These are phyloP conservation scores for Archips crataeganus DNA, from an alignment of 2,888 invertebrate genomes.

Conservation along the genomic window DNA sequence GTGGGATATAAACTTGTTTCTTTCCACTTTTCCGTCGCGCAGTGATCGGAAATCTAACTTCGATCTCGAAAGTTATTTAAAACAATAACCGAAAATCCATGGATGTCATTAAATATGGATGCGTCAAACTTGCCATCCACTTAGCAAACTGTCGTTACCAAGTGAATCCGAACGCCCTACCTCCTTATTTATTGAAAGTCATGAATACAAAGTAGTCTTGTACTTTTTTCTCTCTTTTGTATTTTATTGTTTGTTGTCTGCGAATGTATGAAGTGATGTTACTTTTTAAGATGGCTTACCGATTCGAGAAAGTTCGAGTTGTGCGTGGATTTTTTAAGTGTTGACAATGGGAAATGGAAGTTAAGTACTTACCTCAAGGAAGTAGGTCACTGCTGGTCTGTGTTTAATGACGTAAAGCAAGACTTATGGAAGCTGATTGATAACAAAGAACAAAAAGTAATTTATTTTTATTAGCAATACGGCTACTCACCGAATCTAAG, in stretches of 20 bases:
- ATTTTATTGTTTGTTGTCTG: constrained; percentile 35
- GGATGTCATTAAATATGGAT: constrained; percentile 31
- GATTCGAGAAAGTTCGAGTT: constrained; percentile 10
- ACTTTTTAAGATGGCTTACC: constrained; percentile 25
- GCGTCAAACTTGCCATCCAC: constrained; percentile 38
- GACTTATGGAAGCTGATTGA: too few relatives aligned
- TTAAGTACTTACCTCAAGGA: background rate
- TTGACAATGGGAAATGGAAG: background rate
- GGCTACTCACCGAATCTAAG: too few relatives aligned
- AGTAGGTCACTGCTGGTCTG: too few relatives aligned
- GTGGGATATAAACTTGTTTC: background rate
- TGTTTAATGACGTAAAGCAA: too few relatives aligned
- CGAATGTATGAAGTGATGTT: constrained; percentile 20
- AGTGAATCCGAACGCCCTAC: constrained; percentile 17
- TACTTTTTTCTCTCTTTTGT: constrained; percentile 26
- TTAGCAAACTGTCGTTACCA: constrained; percentile 39
- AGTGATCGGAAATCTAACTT: constrained; percentile 13
- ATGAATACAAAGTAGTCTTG: constrained; percentile 43
- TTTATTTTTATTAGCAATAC: too few relatives aligned
- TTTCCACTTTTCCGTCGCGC: background rate
- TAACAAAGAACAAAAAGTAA: too few relatives aligned
- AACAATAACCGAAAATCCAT: constrained; percentile 39
- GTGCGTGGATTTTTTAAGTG: background rate
- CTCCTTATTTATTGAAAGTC: constrained; percentile 44
- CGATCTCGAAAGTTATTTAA: constrained; percentile 29